phyloP scores from a whole-genome alignment of 2,888 invertebrate genomes.

The Caenorhabditis sp. region DNA sequence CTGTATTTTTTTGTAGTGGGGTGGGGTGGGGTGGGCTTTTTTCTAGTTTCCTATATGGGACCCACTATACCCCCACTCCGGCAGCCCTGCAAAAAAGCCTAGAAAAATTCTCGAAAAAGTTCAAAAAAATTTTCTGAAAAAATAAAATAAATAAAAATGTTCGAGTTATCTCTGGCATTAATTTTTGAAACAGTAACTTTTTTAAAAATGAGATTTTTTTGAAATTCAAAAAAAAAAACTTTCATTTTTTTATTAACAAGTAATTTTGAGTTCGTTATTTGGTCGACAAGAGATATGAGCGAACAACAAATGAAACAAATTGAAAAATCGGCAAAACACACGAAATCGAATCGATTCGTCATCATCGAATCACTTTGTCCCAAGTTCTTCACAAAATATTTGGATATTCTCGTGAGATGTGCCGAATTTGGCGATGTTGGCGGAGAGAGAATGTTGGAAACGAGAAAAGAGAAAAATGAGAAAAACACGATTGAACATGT shows the following conservation, averaged over 20 bases:
- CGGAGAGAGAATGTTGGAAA: neutral
- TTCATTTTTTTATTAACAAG: neutral
- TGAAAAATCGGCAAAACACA: neutral
- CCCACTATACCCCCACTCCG: too few species aligned
- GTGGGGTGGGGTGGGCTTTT: too few species aligned
- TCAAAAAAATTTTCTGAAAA: too few species aligned
- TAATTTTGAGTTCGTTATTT: conserved; percentile 30
- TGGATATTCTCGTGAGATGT: conserved; percentile 35
- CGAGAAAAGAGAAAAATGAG: conserved; percentile 6
- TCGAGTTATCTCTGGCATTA: too few species aligned
- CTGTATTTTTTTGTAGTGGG: too few species aligned
- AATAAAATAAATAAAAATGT: too few species aligned
- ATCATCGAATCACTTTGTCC: conserved; percentile 33
- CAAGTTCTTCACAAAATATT: conserved; percentile 29
- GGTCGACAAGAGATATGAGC: conserved; percentile 31
- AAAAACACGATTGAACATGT: conserved; percentile 23
- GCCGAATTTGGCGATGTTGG: conserved; percentile 37
- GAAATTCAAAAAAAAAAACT: too few species aligned
- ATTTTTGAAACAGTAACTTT: too few species aligned
- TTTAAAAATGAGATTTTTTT: conserved; percentile 4
- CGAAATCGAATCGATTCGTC: conserved; percentile 16
- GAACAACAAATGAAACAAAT: conserved; percentile 11
- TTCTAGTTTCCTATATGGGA: too few species aligned
- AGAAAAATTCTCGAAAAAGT: too few species aligned
- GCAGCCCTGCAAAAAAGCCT: too few species aligned